A percentile compares a stretch with the other conserved stretches of the same genome.
Evolutionary conservation across 2,888 invertebrate genomes (phyloP).

Genomic region (Drosophila emarginata): DNA sequence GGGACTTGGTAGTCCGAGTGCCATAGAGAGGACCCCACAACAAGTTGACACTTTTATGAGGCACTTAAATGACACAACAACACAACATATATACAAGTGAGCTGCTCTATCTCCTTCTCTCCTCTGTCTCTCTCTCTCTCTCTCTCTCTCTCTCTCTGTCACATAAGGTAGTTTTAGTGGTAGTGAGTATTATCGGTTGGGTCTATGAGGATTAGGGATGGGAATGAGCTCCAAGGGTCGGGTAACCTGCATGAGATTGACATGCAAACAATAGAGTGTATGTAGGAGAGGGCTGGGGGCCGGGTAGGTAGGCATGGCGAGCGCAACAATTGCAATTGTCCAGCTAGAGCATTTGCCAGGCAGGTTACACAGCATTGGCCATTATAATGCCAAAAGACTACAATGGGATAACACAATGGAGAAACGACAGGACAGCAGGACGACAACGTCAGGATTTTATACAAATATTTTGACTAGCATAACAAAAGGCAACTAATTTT

Average conservation of each 20-base stretch:
- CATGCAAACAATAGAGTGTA: slow-evolving; percentile 67
- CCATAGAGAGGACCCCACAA: slow-evolving; percentile 57
- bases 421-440: slow-evolving; percentile 28
- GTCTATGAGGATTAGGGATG: slow-evolving; percentile 18
- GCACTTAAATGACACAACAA: slow-evolving; percentile 77
- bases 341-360: slow-evolving; percentile 42
- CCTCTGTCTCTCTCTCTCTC: slow-evolving; percentile 35
- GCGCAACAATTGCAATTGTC: slow-evolving; percentile 75
- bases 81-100: slow-evolving; percentile 44
- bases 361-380: slow-evolving; percentile 18
- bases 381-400: slow-evolving; percentile 53
- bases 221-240: slow-evolving; percentile 40
- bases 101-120: slow-evolving; percentile 42
- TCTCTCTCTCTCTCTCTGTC: not conserved
- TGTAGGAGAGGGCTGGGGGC: not conserved
- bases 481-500: slow-evolving; percentile 72
- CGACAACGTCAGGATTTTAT: slow-evolving; percentile 18
- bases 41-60: slow-evolving; percentile 80
- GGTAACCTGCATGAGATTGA: slow-evolving; percentile 67
- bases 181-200: not conserved
- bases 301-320: slow-evolving; percentile 5
- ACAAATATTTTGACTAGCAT: slow-evolving; percentile 63
- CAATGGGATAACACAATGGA: slow-evolving; percentile 62
- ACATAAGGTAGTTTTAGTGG: not conserved
- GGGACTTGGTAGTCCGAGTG: slow-evolving; percentile 38